A percentile compares a stretch with the other conserved stretches of the same genome.
Evolutionary conservation across 30 jellyfish, hydroid and myxozoan genomes (phyloP).

Genomic region (Turritopsis dohrnii): DNA sequence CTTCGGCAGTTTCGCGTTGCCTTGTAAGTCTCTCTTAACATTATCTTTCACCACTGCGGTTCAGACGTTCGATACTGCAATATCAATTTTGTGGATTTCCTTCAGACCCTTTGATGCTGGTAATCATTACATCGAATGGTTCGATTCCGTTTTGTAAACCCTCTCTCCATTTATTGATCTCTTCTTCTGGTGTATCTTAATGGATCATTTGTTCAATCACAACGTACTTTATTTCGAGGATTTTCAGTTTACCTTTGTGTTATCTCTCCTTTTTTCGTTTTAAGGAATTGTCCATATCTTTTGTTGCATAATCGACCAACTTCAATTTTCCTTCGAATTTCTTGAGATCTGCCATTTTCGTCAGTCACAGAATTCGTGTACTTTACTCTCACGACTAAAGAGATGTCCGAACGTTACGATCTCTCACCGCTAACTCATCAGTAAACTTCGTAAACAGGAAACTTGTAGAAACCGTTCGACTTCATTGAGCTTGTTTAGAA

Average conservation of each 20-base stretch:
- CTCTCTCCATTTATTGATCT: conserved; percentile 2
- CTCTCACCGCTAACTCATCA: not conserved
- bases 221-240: not conserved
- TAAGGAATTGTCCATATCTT: conserved; percentile 7
- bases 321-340: conserved; percentile 10
- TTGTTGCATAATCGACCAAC: conserved; percentile 4
- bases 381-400: conserved; percentile 13
- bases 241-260: not conserved
- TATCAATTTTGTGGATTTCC: not conserved
- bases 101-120: conserved; percentile 11
- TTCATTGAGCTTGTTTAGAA: not conserved
- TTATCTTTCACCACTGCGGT: not conserved
- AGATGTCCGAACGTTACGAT: not conserved
- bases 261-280: not conserved
- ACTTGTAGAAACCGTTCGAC: conserved; percentile 10
- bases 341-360: conserved; percentile 3
- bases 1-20: conserved; percentile 4
- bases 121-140: conserved; percentile 18
- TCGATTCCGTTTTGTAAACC: not conserved
- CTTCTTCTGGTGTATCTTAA: too few relatives aligned
- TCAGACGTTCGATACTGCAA: not conserved
- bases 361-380: too few relatives aligned
- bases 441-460: too few relatives aligned
- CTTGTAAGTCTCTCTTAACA: not conserved
- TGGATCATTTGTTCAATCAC: too few relatives aligned